A percentile compares a stretch with the other conserved stretches of the same genome.
phyloP scores from a whole-genome alignment of 2,888 invertebrate species.

The Volucella bombylans region DNA sequence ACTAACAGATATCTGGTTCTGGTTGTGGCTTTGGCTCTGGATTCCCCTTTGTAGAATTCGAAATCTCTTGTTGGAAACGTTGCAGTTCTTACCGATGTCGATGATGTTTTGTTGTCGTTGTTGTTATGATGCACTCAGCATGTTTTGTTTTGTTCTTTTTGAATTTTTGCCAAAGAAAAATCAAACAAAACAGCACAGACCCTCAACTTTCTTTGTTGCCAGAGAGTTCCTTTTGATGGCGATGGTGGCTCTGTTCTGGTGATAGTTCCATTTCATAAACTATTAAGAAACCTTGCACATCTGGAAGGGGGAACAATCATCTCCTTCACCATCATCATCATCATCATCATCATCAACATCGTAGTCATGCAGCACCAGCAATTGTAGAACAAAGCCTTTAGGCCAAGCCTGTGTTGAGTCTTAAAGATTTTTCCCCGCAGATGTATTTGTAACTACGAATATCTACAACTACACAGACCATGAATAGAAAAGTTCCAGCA shows the following conservation, averaged over 20 bases:
- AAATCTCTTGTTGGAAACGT: constrained; percentile 18
- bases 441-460: not conserved
- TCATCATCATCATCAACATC: constrained; percentile 37
- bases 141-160: constrained; percentile 31
- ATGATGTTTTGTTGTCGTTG: constrained; percentile 20
- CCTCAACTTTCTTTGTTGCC: constrained; percentile 66
- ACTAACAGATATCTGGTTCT: no score
- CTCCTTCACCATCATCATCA: constrained; percentile 25
- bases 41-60: constrained; percentile 26
- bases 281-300: constrained; percentile 58
- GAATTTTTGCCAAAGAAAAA: constrained; percentile 1
- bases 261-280: constrained; percentile 16
- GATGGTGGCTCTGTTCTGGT: not conserved
- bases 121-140: constrained; percentile 39
- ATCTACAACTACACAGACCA: not conserved
- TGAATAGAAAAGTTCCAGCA: not conserved
- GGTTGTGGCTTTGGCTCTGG: no score
- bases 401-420: constrained; percentile 49
- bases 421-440: constrained; percentile 25
- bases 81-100: constrained; percentile 20
- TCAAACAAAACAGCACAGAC: not conserved
- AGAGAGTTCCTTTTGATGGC: constrained; percentile 35
- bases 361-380: constrained; percentile 23
- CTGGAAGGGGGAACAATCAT: constrained; percentile 15
- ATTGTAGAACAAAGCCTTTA: not conserved